phyloP scores from a whole-genome alignment of 2,113 vertebrate genomes.

The Picathartes gymnocephalus region DNA sequence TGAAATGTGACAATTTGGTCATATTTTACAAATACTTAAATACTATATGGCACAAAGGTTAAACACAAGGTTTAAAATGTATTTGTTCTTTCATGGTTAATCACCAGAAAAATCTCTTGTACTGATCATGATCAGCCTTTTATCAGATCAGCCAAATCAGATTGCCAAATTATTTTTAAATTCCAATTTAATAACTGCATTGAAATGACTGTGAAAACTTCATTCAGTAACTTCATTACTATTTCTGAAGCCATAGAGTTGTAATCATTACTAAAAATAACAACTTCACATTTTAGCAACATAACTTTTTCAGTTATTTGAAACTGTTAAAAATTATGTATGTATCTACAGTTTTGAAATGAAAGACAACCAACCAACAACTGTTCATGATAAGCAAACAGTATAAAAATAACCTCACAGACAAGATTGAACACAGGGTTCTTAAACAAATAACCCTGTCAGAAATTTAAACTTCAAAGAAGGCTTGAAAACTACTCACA shows the following conservation, averaged over 20 bases:
- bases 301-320: neutral
- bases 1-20: neutral
- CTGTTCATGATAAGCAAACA: neutral
- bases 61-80: neutral
- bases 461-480: conserved; percentile 15
- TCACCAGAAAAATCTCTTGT: neutral
- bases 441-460: neutral
- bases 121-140: neutral
- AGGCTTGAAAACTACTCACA: neutral
- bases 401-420: conserved; percentile 26
- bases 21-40: neutral
- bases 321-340: neutral
- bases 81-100: neutral
- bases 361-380: neutral
- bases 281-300: neutral
- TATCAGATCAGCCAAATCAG: neutral
- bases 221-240: neutral
- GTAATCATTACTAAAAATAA: neutral
- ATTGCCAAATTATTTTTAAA: neutral
- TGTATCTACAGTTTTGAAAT: neutral
- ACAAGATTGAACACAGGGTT: neutral
- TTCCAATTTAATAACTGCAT: neutral
- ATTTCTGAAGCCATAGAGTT: neutral
- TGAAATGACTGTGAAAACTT: neutral
- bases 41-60: neutral